These are phyloP conservation scores for Psilopogon haemacephalus DNA, from an alignment of 2,113 vertebrate genomes.

Conservation along the genomic window DNA sequence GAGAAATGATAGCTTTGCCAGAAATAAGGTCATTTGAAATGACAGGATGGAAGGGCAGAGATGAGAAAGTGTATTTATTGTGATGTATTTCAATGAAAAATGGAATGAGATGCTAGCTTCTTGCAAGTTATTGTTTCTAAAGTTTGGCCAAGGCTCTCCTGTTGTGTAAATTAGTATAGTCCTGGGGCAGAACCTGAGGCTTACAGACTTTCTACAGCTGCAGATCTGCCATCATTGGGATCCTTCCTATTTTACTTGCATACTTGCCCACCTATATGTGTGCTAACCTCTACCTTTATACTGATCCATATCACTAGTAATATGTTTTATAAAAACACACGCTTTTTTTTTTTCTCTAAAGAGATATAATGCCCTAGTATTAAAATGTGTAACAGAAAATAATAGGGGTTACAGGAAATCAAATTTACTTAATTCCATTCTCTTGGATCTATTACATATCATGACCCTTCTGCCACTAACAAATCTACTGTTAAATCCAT, in stretches of 20 bases:
- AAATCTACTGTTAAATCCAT: constrained; percentile 63
- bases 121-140: background rate
- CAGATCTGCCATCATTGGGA: background rate
- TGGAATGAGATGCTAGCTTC: background rate
- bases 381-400: background rate
- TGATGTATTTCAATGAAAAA: background rate
- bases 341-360: background rate
- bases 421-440: constrained; percentile 42
- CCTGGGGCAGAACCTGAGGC: background rate
- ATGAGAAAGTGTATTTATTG: background rate
- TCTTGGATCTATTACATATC: constrained; percentile 16
- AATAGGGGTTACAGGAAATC: constrained; percentile 39
- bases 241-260: background rate
- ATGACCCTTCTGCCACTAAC: constrained; percentile 52
- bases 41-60: background rate
- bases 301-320: background rate
- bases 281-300: background rate
- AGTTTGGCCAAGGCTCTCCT: background rate
- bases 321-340: background rate
- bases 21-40: background rate
- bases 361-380: background rate
- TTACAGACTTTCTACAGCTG: background rate
- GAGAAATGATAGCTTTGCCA: background rate
- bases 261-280: no score
- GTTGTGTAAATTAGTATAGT: background rate